Conservation (phyloP, 2,888 invertebrate genomes). For the Heliconius aoede region DNA sequence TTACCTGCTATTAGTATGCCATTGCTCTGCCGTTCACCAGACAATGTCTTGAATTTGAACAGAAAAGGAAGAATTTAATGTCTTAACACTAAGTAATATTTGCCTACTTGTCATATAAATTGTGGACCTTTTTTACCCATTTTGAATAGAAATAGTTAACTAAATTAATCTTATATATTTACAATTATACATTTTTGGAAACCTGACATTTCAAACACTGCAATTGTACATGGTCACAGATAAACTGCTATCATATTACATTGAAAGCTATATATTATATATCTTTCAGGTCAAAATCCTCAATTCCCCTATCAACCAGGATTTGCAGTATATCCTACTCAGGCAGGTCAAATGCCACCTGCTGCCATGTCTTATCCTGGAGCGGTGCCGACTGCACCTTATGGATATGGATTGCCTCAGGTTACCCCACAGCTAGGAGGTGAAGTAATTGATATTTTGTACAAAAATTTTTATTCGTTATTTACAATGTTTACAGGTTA, state of each 20-base stretch:
- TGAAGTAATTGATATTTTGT: conserved; percentile 39
- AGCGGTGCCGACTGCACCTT: conserved; percentile 51
- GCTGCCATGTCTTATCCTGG: conserved; percentile 65
- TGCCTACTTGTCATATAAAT: too few relatives aligned
- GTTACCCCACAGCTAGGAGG: conserved; percentile 49
- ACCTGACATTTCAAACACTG: too few relatives aligned
- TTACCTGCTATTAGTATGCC: too few relatives aligned
- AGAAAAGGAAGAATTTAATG: too few relatives aligned
- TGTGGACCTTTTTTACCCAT: too few relatives aligned
- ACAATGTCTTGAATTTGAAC: too few relatives aligned
- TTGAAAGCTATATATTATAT: background rate
- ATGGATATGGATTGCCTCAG: conserved; percentile 49
- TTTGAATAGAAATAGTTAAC: too few relatives aligned
- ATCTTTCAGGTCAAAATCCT: conserved; percentile 47
- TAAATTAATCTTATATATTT: too few relatives aligned
- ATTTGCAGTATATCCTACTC: conserved; percentile 52
- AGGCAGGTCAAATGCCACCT: conserved; percentile 53
- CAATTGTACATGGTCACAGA: too few relatives aligned
- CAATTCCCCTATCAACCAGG: conserved; percentile 56
- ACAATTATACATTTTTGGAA: too few relatives aligned
- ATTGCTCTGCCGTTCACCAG: too few relatives aligned
- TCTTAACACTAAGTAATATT: too few relatives aligned
- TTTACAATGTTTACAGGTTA: background rate
- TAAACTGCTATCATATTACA: background rate
- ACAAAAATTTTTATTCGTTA: background rate